Evolutionary conservation across 35 echinoderm and acorn worm genomes (phyloP).

Genomic region (Patiria miniata): DNA sequence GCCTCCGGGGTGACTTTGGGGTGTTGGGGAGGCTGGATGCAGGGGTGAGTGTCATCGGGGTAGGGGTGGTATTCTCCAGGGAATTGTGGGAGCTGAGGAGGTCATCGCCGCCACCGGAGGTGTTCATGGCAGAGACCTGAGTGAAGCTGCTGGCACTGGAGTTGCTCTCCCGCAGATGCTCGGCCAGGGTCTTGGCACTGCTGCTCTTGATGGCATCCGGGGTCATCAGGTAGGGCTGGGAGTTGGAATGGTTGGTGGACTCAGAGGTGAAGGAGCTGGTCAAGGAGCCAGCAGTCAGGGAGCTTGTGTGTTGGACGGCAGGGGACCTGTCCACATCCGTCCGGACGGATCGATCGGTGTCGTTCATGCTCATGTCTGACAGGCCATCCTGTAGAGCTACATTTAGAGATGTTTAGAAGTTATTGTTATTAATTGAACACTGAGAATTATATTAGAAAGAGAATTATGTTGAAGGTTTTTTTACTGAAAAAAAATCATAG

Average conservation of each 20-base stretch:
- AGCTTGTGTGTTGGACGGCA: conserved; percentile 8
- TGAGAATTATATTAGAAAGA: no score
- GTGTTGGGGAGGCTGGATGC: conserved; percentile 23
- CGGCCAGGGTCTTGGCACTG: conserved; percentile 35
- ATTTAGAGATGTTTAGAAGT: not conserved
- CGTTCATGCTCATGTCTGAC: conserved; percentile 92
- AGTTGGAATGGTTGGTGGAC: conserved; percentile 49
- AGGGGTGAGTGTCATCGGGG: conserved; percentile 82
- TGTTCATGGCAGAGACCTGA: conserved; percentile 66
- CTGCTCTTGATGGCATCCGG: conserved; percentile 77
- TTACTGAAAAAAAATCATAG: no score
- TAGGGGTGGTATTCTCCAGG: conserved; percentile 42
- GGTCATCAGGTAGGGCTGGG: conserved; percentile 79
- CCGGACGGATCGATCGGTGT: conserved; percentile 51
- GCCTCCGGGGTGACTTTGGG: conserved; percentile 16
- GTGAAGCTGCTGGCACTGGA: conserved; percentile 95
- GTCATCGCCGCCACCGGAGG: conserved; percentile 52
- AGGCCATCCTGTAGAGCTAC: conserved; percentile 88
- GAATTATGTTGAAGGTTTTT: no score
- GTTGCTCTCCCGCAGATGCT: conserved; percentile 68
- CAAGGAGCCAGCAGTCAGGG: conserved; percentile 22
- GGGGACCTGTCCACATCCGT: conserved; percentile 66
- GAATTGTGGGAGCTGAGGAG: conserved; percentile 53
- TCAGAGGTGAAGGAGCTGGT: conserved; percentile 94
- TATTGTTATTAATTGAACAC: no score